Percentiles rank a stretch among this genome's conserved stretches.
phyloP scores from a whole-genome alignment of 2,797 vertebrate species.

The Synanceia verrucosa region DNA sequence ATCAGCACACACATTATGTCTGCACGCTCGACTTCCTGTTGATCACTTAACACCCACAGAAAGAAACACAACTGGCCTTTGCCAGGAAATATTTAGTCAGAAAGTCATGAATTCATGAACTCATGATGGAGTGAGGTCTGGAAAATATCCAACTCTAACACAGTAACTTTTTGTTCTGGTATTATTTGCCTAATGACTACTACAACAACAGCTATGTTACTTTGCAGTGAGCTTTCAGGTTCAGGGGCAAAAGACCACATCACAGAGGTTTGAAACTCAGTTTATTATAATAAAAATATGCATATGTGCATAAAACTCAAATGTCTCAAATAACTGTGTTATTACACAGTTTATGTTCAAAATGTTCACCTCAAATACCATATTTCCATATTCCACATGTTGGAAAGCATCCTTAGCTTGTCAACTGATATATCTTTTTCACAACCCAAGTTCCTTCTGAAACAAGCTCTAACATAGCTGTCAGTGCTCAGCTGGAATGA shows the following conservation, averaged over 20 bases:
- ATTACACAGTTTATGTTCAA: too few relatives aligned
- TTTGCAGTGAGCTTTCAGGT: background rate
- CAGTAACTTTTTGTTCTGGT: background rate
- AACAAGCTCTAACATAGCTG: conserved; percentile 3
- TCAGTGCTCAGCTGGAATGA: conserved; percentile 19
- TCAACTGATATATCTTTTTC: conserved; percentile 12
- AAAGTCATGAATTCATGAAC: conserved; percentile 27
- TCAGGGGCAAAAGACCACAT: background rate
- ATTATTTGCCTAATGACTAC: background rate
- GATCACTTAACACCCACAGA: conserved; percentile 23
- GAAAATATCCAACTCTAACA: background rate
- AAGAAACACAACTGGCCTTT: conserved; percentile 13
- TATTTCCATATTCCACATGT: background rate
- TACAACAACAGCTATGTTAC: background rate
- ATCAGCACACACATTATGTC: background rate
- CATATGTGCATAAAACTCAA: background rate
- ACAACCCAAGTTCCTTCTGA: background rate
- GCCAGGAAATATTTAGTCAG: conserved; percentile 34
- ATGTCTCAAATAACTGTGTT: background rate
- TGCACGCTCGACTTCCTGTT: conserved; percentile 7
- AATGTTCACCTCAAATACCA: background rate
- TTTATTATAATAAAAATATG: background rate
- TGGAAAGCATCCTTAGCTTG: background rate
- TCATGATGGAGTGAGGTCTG: background rate
- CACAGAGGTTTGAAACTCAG: background rate